Evolutionary conservation across 2,888 invertebrate species (phyloP).

Genomic region (Dugesia japonica): DNA sequence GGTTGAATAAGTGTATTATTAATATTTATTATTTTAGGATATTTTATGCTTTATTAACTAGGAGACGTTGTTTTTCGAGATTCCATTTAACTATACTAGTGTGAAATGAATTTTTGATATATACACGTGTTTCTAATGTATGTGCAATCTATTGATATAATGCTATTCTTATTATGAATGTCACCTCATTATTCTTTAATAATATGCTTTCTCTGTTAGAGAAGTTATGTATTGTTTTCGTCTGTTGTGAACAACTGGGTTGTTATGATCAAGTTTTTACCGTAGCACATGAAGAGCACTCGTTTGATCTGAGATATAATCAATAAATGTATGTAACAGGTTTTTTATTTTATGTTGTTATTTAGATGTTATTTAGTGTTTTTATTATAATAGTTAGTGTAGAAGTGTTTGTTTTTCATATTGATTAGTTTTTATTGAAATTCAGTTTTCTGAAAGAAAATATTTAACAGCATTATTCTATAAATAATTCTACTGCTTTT

Average conservation of each 20-base stretch:
- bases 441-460: too few relatives aligned
- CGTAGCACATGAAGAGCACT: neutral
- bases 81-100: neutral
- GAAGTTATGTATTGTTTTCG: neutral
- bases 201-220: too few relatives aligned
- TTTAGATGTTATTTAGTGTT: neutral
- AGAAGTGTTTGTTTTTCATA: too few relatives aligned
- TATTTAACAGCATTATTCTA: too few relatives aligned
- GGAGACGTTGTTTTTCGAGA: neutral
- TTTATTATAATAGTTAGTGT: too few relatives aligned
- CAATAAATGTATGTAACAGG: neutral
- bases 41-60: too few relatives aligned
- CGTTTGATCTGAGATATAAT: neutral
- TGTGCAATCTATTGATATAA: neutral
- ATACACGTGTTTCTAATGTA: neutral
- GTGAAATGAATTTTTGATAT: neutral
- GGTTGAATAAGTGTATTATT: too few relatives aligned
- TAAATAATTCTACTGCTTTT: too few relatives aligned
- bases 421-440: too few relatives aligned
- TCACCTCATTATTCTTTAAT: neutral
- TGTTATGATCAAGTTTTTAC: neutral
- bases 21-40: too few relatives aligned
- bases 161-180: neutral
- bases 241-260: neutral
- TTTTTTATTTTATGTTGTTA: neutral